A percentile compares a stretch with the other conserved stretches of the same genome.
phyloP scores from a whole-genome alignment of 2,888 invertebrate species.

The Fragum whitleyi region DNA sequence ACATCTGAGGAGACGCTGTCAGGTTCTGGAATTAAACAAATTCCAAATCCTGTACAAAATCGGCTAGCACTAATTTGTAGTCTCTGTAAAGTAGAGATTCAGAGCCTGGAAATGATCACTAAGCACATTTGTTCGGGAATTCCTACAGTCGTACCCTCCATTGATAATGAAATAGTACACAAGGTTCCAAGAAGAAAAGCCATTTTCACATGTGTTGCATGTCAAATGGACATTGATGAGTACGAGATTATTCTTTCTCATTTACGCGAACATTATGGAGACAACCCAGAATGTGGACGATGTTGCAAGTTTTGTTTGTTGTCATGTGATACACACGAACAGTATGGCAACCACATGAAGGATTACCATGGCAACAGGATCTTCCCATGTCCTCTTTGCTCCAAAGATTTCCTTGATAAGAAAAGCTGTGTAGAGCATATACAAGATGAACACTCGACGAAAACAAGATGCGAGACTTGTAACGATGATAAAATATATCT shows the following conservation, averaged over 20 bases:
- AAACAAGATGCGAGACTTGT: background rate
- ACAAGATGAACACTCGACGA: background rate
- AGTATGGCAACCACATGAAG: background rate
- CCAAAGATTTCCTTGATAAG: background rate
- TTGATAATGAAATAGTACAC: background rate
- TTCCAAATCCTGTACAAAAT: background rate
- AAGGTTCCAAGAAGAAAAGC: background rate
- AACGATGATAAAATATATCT: background rate
- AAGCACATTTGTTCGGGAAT: background rate
- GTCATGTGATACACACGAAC: background rate
- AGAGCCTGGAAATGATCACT: constrained; percentile 15
- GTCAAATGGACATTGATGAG: background rate
- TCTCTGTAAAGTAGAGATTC: constrained; percentile 2
- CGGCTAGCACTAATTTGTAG: constrained; percentile 11
- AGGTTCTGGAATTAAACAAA: background rate
- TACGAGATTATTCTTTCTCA: background rate
- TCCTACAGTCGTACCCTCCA: background rate
- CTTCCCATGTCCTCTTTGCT: constrained; percentile 15
- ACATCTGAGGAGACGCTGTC: background rate
- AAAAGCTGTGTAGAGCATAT: background rate
- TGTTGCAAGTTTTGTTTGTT: background rate
- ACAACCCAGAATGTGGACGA: background rate
- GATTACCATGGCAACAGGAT: background rate
- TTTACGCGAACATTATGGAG: background rate
- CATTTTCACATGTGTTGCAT: background rate